Conservation (phyloP, 1,140 invertebrate genomes). For the Aphaenogaster ashmeadi region DNA sequence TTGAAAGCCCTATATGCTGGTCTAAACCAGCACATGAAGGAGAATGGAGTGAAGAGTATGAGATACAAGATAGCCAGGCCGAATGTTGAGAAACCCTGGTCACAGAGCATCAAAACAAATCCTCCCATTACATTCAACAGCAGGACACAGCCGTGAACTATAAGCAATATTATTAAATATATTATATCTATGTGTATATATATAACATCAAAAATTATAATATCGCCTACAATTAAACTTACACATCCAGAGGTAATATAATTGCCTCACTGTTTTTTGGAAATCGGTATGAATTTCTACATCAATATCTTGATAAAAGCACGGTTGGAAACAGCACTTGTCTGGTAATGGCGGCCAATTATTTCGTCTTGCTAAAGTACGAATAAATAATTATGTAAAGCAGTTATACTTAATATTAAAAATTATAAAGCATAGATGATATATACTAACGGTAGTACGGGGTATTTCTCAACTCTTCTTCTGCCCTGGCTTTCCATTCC, state of each 20-base stretch:
- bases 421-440: not conserved
- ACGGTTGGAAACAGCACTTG: conserved; percentile 97
- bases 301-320: conserved; percentile 99
- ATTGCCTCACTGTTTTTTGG: conserved; percentile 96
- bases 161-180: conserved; percentile 81
- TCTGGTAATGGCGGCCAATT: conserved; percentile 99
- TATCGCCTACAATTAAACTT: conserved; percentile 87
- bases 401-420: conserved; percentile 2
- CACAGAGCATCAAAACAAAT: conserved; percentile 90
- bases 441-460: conserved; percentile 89
- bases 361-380: conserved; percentile 91
- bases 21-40: conserved; percentile 99
- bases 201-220: conserved; percentile 16
- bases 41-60: conserved; percentile 97
- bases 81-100: conserved; percentile 92
- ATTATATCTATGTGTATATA: not conserved
- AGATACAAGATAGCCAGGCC: conserved; percentile 96
- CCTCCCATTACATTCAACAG: conserved; percentile 95
- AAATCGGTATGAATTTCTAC: conserved; percentile 99
- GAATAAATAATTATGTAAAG: conserved; percentile 15
- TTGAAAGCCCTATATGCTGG: conserved; percentile 95
- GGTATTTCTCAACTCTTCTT: conserved; percentile 94
- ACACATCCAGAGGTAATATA: conserved; percentile 99
- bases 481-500: conserved; percentile 95
- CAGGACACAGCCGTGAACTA: conserved; percentile 96